Base-by-base conservation (phyloP, 1,140 invertebrate species). In the Bombyx mandarina region DNA sequence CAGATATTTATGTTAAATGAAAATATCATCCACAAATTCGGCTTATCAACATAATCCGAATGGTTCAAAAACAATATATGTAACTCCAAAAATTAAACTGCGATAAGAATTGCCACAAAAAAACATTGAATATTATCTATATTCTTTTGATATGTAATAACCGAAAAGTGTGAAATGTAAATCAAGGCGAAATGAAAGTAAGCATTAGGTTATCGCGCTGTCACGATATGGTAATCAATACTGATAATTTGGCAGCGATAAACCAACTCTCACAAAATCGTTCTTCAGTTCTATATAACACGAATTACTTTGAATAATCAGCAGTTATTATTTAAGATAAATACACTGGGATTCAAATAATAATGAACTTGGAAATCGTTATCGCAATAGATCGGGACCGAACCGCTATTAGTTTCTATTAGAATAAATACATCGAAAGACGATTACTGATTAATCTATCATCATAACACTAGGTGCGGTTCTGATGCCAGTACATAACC, bases 191-290 rank as follows among this genome's bases (percentile, higher is more conserved):
- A 66, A 71, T 58, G 67, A 68, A 75, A 69, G 67, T 65, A 67
- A 61, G 51, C 62, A 65, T 66, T 64, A 57, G 54, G 61, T 64
- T 79, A 77, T 81, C 75, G 61, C 52, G 46, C 56, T 68, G 65
- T 75, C 68, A 68, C 73, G 77, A 80, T 56, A 56, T 65, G 65
- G 68, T 80, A 81, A 83, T 82, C 80, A 66, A 75, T 75, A 70
- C 60, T 72, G 77, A 81, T 83, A 78, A 75, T 66, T 61, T 52
- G 69, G 60, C 55, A 52, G 46, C 48, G 74, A 79, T 83, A 81
- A 71, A 53, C n/a, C 49, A 56, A 69, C 59, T 66, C 62, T 68
- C 62, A 61, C 63, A 58, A 59, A 62, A 66, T 54, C 58, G 54
- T 66, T 67, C 57, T 63, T 48, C 18, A 56, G 35, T 48, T 8